phyloP scores from a whole-genome alignment of 2,113 vertebrate species.

The Poecilia latipinna region DNA sequence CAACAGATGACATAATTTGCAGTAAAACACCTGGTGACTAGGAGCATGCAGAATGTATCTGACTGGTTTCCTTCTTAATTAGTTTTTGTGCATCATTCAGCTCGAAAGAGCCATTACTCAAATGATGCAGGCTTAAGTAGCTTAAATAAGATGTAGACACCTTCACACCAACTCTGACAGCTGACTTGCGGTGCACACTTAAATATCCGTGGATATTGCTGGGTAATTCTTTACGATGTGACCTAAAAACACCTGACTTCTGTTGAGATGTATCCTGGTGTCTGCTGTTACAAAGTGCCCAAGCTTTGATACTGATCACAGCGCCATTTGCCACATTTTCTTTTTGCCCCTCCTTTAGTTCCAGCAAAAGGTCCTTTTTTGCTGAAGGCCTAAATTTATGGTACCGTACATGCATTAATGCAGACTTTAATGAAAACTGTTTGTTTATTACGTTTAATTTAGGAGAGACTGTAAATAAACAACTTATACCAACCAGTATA shows the following conservation, averaged over 20 bases:
- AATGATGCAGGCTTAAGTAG: not conserved
- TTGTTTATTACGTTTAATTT: too few species aligned
- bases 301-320: conserved; percentile 29
- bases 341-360: conserved; percentile 26
- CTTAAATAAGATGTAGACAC: too few species aligned
- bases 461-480: too few species aligned
- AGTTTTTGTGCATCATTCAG: not conserved
- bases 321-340: conserved; percentile 15
- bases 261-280: conserved; percentile 39
- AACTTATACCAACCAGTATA: too few species aligned
- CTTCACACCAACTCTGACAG: conserved; percentile 3
- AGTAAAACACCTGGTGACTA: not conserved
- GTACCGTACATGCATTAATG: not conserved
- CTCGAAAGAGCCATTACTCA: not conserved
- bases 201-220: conserved; percentile 18
- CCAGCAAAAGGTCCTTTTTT: conserved; percentile 1
- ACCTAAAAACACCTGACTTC: conserved; percentile 35
- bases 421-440: too few species aligned
- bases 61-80: not conserved
- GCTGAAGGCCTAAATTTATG: not conserved
- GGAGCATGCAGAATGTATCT: not conserved
- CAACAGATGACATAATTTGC: not conserved
- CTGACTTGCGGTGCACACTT: conserved; percentile 28
- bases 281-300: conserved; percentile 40
- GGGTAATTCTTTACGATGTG: conserved; percentile 45